phyloP scores from a whole-genome alignment of 2,113 vertebrate genomes.

The Acanthisitta chloris region DNA sequence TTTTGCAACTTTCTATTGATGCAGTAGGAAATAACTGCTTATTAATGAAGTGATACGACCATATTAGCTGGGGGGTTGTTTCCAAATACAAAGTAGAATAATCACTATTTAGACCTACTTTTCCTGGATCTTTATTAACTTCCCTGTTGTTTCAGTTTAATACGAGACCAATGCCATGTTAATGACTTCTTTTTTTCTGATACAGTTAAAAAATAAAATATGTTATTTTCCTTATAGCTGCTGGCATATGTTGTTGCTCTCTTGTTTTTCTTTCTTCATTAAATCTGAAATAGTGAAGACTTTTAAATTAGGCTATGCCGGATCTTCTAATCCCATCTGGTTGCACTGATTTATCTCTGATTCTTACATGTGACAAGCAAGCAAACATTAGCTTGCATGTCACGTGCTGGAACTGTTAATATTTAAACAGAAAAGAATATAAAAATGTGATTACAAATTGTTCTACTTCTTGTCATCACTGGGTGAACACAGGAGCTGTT shows the following conservation, averaged over 20 bases:
- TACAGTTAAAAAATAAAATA: neutral
- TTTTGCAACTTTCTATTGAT: neutral
- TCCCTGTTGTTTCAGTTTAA: neutral
- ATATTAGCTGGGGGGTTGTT: neutral
- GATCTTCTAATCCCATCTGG: neutral
- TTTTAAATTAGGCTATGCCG: neutral
- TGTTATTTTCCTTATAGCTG: neutral
- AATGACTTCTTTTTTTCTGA: neutral
- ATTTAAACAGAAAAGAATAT: neutral
- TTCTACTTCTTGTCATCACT: neutral
- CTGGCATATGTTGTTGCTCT: neutral
- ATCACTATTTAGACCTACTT: neutral
- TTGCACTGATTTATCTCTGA: neutral
- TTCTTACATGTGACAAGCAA: neutral
- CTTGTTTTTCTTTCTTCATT: neutral
- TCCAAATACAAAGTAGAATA: neutral
- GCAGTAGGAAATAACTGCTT: neutral
- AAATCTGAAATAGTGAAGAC: neutral
- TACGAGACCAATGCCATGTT: neutral
- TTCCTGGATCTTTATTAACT: neutral
- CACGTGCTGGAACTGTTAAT: neutral
- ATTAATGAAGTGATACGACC: neutral
- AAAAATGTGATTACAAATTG: neutral
- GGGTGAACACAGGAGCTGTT: neutral
- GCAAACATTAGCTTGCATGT: neutral